A percentile compares a stretch with the other conserved stretches of the same genome.
These are phyloP conservation scores for Suillia variegata DNA, from an alignment of 2,888 invertebrate genomes.

Conservation along the genomic window DNA sequence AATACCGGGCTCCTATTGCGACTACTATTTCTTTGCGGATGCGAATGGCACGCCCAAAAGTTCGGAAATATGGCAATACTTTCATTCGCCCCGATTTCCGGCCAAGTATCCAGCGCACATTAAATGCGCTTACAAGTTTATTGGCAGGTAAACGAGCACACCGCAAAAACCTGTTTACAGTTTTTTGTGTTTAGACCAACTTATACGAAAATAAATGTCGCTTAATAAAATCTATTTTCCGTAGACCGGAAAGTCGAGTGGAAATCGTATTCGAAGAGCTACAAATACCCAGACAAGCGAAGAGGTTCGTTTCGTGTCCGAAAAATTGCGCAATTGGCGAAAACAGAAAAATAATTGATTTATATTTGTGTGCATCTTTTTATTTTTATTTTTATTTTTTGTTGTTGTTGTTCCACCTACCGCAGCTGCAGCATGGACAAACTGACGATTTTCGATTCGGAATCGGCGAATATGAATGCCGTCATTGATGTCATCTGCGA, in stretches of 20 bases:
- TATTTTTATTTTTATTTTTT: too few species aligned
- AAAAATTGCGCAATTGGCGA: too few species aligned
- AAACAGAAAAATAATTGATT: too few species aligned
- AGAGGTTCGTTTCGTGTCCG: too few species aligned
- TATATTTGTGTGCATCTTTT: not conserved
- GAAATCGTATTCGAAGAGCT: slow-evolving; percentile 80
- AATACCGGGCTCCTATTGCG: slow-evolving; percentile 79
- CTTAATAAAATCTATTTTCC: too few species aligned
- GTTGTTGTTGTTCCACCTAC: too few species aligned
- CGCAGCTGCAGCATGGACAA: slow-evolving; percentile 67
- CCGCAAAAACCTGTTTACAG: not conserved
- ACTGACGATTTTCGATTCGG: slow-evolving; percentile 84
- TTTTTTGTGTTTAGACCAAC: not conserved
- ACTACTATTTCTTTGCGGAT: slow-evolving; percentile 78
- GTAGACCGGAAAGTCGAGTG: slow-evolving; percentile 63
- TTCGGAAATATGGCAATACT: slow-evolving; percentile 73
- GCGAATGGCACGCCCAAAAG: slow-evolving; percentile 20
- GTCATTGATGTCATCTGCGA: slow-evolving; percentile 84
- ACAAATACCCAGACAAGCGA: slow-evolving; percentile 57
- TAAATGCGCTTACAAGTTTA: slow-evolving; percentile 86
- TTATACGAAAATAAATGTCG: not conserved
- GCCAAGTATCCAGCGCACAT: slow-evolving; percentile 93
- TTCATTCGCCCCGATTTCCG: slow-evolving; percentile 94
- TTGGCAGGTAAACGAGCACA: slow-evolving; percentile 70
- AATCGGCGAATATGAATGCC: slow-evolving; percentile 70